Evolutionary conservation across 2,888 invertebrate species (phyloP), one percentile per base, ranked within the genome.

Genomic region (Syritta pipiens): DNA sequence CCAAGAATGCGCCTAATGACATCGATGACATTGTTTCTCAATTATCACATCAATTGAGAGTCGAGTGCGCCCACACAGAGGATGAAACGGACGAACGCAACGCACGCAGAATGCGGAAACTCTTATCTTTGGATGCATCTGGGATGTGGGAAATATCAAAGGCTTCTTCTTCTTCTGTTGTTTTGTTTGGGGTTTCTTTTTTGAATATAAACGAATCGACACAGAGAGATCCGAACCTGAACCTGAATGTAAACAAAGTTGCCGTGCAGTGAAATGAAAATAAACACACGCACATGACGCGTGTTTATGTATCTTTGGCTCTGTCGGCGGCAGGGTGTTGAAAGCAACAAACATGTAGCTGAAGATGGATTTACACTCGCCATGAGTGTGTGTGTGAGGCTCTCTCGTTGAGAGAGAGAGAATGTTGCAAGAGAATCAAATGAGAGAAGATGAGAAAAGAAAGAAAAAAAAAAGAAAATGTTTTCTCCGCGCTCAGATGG

Each of bases 11-110:
- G 28, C 42, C 51, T 69, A 63, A 76, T 57, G 55, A 63, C 71
- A 63, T 51, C 57, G 71, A 69, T 69, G 69, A 69, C 62, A 76
- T 69, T 69, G 62, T 76, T 76, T 71, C 35, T 76, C 76, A 71
- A 76, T 71, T 71, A 76, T 44, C 71, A 24, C 71, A 37, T 69
- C 71, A 44, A 69, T 62, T 68, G 12, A 68, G 17, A 17, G 40
- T 5, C n/a, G n/a, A n/a, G n/a, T n/a, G 42, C 67, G 68, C 60
- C 55, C 75, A 62, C 69, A 69, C 69, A 65, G 17, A 40, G 60
- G 6, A 59, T 19, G 14, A 55, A 28, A 19, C 26, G 7, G 10
- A 55, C 14, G 10, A 57, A 32, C 12, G 4, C 42, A 22, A 5
- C 10, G 10, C 44, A 51, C 28, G 32, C 63, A 71, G n/a, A n/a